Conservation (phyloP, 2,888 invertebrate genomes). For the Sarcophaga subvicina region DNA sequence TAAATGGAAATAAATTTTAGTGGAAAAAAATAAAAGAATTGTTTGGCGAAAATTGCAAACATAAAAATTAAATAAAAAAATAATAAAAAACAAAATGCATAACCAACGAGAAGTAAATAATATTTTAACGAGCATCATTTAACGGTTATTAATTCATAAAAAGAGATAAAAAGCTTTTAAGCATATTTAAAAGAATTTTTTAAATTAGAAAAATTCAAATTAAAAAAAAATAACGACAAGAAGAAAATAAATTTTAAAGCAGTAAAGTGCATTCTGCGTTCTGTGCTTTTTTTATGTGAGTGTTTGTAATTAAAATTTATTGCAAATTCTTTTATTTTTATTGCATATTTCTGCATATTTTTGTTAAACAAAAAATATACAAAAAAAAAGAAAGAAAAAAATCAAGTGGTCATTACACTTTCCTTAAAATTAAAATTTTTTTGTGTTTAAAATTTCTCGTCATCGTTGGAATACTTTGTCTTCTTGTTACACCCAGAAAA, state of each 20-base stretch:
- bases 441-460: slow-evolving; percentile 9
- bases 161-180: background rate
- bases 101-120: background rate
- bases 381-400: background rate
- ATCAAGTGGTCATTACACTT: slow-evolving; percentile 62
- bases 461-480: background rate
- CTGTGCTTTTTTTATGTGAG: background rate
- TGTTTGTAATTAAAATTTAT: slow-evolving; percentile 48
- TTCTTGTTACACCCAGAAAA: too few relatives aligned
- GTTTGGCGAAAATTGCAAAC: slow-evolving; percentile 48
- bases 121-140: background rate
- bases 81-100: slow-evolving; percentile 17
- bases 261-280: background rate
- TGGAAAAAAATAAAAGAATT: slow-evolving; percentile 44
- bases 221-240: slow-evolving; percentile 9
- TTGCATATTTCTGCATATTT: background rate
- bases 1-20: slow-evolving; percentile 56
- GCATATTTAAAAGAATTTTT: too few relatives aligned
- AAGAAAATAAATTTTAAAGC: background rate
- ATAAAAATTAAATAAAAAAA: slow-evolving; percentile 16
- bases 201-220: slow-evolving; percentile 10
- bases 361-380: too few relatives aligned
- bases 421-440: slow-evolving; percentile 22
- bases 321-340: slow-evolving; percentile 11
- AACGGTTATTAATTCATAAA: background rate